These are phyloP conservation scores for Petrocephalus microphthalmus DNA, from an alignment of 2,113 vertebrate species.

Conservation along the genomic window DNA sequence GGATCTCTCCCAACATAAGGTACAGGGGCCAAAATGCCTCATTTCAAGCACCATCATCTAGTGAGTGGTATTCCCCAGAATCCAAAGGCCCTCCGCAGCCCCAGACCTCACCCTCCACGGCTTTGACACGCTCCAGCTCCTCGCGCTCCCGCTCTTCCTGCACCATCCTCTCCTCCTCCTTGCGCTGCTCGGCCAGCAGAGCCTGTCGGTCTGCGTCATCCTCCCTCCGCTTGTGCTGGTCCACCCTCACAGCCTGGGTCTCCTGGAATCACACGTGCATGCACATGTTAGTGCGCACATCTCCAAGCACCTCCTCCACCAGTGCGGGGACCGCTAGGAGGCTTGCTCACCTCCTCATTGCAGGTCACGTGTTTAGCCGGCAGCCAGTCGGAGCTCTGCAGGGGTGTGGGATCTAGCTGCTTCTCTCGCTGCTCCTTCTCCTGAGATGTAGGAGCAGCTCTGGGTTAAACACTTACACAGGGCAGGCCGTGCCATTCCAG, in stretches of 20 bases:
- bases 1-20: neutral
- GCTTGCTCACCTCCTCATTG: slow-evolving; percentile 61
- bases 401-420: slow-evolving; percentile 63
- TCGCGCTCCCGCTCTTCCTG: slow-evolving; percentile 84
- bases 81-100: neutral
- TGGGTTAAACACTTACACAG: neutral
- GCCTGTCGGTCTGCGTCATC: slow-evolving; percentile 83
- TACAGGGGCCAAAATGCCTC: neutral
- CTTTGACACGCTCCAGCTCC: slow-evolving; percentile 83
- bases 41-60: neutral
- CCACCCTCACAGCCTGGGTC: slow-evolving; percentile 57
- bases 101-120: slow-evolving; percentile 78
- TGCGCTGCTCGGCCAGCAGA: slow-evolving; percentile 81
- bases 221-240: slow-evolving; percentile 76
- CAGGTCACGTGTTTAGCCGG: slow-evolving; percentile 56
- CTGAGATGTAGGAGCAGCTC: slow-evolving; percentile 43
- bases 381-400: slow-evolving; percentile 66
- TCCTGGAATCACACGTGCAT: slow-evolving; percentile 50
- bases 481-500: neutral
- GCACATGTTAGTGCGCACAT: slow-evolving; percentile 4
- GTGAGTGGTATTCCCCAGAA: neutral
- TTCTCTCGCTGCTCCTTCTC: slow-evolving; percentile 77
- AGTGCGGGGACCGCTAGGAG: too few relatives aligned
- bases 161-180: slow-evolving; percentile 80
- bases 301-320: neutral